Conservation (phyloP, 2,888 invertebrate genomes). For the Ctenicera cuprea region DNA sequence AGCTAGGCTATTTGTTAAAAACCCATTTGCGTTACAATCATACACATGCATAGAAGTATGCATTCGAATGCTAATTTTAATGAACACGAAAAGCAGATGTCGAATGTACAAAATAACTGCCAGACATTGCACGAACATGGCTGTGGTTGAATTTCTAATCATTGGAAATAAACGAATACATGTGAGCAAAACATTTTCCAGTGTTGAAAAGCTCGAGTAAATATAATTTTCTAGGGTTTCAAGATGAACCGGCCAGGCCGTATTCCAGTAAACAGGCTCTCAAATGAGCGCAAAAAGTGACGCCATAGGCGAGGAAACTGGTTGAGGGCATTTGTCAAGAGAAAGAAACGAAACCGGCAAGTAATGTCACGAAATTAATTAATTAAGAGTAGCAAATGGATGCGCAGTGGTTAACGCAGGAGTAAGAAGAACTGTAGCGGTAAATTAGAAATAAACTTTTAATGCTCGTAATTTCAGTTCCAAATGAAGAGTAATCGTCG, state of each 20-base stretch:
- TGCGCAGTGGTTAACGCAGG: conserved; percentile 56
- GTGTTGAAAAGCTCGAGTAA: conserved; percentile 1
- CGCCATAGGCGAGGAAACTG: conserved; percentile 48
- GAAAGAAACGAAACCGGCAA: conserved; percentile 57
- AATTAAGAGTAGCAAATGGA: conserved; percentile 61
- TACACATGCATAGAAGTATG: not conserved
- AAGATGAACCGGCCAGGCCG: conserved; percentile 17
- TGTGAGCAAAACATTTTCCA: not conserved
- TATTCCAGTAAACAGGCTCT: conserved; percentile 1
- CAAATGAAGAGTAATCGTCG: conserved; percentile 62
- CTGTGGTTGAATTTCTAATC: not conserved
- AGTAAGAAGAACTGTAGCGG: conserved; percentile 61
- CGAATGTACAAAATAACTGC: not conserved
- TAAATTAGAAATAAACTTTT: conserved; percentile 64
- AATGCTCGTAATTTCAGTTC: conserved; percentile 61
- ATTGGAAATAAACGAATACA: not conserved
- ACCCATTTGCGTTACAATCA: not conserved
- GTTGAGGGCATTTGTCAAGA: conserved; percentile 50
- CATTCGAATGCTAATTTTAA: conserved; percentile 7
- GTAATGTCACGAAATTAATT: conserved; percentile 62
- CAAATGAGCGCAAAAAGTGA: conserved; percentile 35
- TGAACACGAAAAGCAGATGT: not conserved
- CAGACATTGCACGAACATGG: too few species aligned
- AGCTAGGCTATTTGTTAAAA: conserved; percentile 1
- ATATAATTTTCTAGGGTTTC: conserved; percentile 3